These are phyloP conservation scores for Castor canadensis DNA, from an alignment of 2,113 vertebrate genomes.

Conservation along the genomic window DNA sequence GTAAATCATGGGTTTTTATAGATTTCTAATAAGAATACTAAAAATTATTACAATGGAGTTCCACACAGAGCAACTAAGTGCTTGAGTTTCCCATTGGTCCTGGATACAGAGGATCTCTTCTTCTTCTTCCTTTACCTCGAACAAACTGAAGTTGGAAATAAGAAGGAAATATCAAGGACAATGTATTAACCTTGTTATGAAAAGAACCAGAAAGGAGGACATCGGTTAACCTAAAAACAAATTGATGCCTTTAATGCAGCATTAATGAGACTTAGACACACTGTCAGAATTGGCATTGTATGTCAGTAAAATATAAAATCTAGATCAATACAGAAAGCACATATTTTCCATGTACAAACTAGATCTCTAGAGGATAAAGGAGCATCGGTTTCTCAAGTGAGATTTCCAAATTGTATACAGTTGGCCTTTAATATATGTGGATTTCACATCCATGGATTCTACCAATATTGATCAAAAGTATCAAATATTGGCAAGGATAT, in stretches of 20 bases:
- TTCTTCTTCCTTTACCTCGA: neutral
- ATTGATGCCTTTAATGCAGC: neutral
- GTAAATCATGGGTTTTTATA: neutral
- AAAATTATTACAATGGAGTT: neutral
- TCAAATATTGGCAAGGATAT: too few species aligned
- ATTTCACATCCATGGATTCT: neutral
- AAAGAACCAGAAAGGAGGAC: neutral
- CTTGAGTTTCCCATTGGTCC: neutral
- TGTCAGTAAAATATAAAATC: neutral
- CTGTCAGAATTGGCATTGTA: neutral
- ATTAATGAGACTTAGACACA: neutral
- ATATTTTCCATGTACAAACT: neutral
- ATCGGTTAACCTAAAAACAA: neutral
- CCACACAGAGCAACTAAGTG: accelerated
- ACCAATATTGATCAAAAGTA: neutral
- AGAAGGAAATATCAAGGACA: neutral
- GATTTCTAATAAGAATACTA: neutral
- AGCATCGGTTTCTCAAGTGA: neutral
- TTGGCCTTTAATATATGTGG: neutral
- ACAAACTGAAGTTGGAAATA: neutral
- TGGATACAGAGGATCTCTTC: neutral
- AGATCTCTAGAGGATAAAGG: neutral
- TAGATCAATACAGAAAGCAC: neutral
- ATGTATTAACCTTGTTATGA: neutral
- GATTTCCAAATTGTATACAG: neutral